Base-by-base conservation (phyloP, 2,797 vertebrate species). In the Peromyscus melanophrys region DNA sequence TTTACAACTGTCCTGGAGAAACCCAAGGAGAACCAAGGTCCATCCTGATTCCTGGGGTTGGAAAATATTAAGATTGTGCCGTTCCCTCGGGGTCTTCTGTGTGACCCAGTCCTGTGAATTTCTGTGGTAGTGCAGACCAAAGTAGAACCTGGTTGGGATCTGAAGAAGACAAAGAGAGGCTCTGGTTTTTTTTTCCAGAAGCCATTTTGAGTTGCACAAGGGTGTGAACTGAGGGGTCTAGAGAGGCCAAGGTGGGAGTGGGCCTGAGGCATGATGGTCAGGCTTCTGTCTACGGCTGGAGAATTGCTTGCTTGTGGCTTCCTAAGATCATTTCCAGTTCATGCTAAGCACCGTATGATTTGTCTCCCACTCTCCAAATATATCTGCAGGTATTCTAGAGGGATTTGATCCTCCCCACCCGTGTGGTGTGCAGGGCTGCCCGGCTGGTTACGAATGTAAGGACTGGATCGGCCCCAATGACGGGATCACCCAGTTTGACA, bases 401-500 rank as follows among this genome's bases (percentile, higher is more conserved):
- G 99, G 99, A 46, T 98, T 99, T 80, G 99, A 99, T 96, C 98
- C 98, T 0, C 99, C 99, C 85, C 99, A 99, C 71, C 99, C 99
- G 0, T 99, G 99, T 0, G 99, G 99, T 46, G 99, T 99, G 80
- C 99, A 99, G 91, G 98, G 97, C 94, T 99, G 99, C 97, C 99
- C 99, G 0, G 59, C 98, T 14, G 99, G 99, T 80, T 99, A 99
- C 2, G 98, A 98, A 46, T 99, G 99, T 98, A 98, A 89, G 57
- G 98, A 99, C 77, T 99, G 99, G 99, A 99, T 99, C 0, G 99
- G 99, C 95, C 99, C 99, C 85, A 99, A 99, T 0, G 99, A 99
- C 0, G 99, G 99, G 97, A 99, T 99, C 98, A 99, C 99, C 0
- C 99, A 99, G 98, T 99, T 99, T 0, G 99, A 99, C 98, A 99